Conservation (phyloP, 2,888 invertebrate species). For the Caenorhabditis doughertyi region DNA sequence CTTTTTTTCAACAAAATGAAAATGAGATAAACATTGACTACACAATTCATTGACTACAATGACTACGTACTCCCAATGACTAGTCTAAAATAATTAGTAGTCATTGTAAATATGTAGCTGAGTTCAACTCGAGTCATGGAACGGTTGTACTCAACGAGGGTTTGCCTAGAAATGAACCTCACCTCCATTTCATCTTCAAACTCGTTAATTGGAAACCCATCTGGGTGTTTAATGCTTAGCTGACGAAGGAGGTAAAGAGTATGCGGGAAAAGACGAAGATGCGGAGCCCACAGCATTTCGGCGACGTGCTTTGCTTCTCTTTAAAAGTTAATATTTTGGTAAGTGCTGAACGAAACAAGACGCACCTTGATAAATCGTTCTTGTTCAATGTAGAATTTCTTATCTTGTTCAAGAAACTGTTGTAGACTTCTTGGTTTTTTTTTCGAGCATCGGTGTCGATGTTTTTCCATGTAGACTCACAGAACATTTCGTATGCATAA, state of each 20-base stretch:
- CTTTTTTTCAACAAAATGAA: too few relatives aligned
- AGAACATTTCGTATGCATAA: slow-evolving; percentile 7
- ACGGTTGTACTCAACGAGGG: too few relatives aligned
- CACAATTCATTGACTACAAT: too few relatives aligned
- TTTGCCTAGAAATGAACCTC: too few relatives aligned
- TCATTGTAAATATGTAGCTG: too few relatives aligned
- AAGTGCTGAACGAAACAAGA: not conserved
- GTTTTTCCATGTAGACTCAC: not conserved
- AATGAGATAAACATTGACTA: too few relatives aligned
- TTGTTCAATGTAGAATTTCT: not conserved
- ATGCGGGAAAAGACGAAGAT: not conserved
- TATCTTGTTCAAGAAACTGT: not conserved
- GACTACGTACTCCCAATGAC: too few relatives aligned
- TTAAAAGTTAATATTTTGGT: not conserved
- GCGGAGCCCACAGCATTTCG: not conserved
- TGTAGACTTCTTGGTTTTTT: not conserved
- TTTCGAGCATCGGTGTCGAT: not conserved
- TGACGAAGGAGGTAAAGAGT: not conserved
- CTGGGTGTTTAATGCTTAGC: not conserved
- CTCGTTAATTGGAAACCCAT: not conserved
- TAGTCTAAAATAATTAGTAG: too few relatives aligned
- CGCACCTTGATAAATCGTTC: not conserved
- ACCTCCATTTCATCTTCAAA: slow-evolving; percentile 1
- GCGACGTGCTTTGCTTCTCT: slow-evolving; percentile 1
- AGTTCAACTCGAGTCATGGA: too few relatives aligned